Evolutionary conservation across 2,888 invertebrate genomes (phyloP).

Genomic region (Drosophila acutilabella): DNA sequence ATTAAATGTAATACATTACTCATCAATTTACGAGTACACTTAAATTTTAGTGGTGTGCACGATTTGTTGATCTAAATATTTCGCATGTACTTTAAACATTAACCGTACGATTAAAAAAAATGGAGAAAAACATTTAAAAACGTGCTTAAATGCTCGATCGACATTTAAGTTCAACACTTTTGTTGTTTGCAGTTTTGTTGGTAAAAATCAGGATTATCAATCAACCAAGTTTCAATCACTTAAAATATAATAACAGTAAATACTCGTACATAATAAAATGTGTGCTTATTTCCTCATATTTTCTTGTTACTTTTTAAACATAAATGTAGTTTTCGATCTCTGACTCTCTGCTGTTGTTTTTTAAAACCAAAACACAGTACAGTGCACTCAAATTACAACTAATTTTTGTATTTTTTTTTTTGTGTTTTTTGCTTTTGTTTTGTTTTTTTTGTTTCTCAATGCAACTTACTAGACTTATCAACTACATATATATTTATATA

Average conservation of each 20-base stretch:
- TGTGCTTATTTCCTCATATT: slow-evolving; percentile 54
- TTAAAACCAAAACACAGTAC: slow-evolving; percentile 80
- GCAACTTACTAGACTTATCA: slow-evolving; percentile 65
- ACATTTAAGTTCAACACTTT: slow-evolving; percentile 42
- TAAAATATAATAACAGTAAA: slow-evolving; percentile 79
- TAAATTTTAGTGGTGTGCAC: slow-evolving; percentile 44
- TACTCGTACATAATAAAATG: slow-evolving; percentile 72
- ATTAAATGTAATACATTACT: slow-evolving; percentile 68
- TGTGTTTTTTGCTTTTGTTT: slow-evolving; percentile 12
- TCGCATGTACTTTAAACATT: slow-evolving; percentile 43
- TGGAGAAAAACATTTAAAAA: slow-evolving; percentile 62
- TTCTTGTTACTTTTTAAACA: slow-evolving; percentile 34
- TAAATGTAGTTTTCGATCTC: slow-evolving; percentile 40
- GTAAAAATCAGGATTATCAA: slow-evolving; percentile 60
- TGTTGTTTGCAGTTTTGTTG: slow-evolving; percentile 25
- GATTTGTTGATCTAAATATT: slow-evolving; percentile 28
- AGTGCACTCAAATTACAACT: slow-evolving; percentile 69
- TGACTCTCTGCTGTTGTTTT: slow-evolving; percentile 49
- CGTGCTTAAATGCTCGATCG: slow-evolving; percentile 59
- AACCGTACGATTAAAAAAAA: slow-evolving; percentile 55
- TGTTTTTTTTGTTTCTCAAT: slow-evolving; percentile 45
- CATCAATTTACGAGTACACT: slow-evolving; percentile 54
- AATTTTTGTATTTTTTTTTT: slow-evolving; percentile 22
- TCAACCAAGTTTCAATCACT: slow-evolving; percentile 61
- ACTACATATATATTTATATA: slow-evolving; percentile 48